These are phyloP conservation scores for Nansenia antarctica DNA, from an alignment of 2,113 vertebrate species.

Conservation along the genomic window DNA sequence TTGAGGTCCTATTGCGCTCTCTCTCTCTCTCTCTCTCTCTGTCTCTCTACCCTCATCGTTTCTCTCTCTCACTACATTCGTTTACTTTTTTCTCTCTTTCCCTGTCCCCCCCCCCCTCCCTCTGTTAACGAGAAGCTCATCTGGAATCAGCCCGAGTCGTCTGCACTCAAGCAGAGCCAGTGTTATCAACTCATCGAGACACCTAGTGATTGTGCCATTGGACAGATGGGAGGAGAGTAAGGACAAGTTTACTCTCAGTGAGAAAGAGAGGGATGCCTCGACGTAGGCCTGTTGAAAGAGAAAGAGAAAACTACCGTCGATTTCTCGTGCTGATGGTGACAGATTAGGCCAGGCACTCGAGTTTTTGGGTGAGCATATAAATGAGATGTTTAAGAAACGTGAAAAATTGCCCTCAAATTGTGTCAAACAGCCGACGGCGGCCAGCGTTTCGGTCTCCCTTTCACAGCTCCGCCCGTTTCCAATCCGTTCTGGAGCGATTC, in stretches of 20 bases:
- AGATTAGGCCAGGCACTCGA: slow-evolving; percentile 14
- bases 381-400: slow-evolving; percentile 51
- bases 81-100: background rate
- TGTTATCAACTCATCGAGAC: background rate
- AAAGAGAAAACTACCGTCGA: background rate
- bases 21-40: background rate
- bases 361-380: slow-evolving; percentile 29
- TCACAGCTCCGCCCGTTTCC: slow-evolving; percentile 12
- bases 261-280: background rate
- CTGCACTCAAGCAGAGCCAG: background rate
- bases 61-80: background rate
- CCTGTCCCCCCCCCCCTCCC: background rate
- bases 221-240: background rate
- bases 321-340: slow-evolving; percentile 27
- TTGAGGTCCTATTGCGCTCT: background rate
- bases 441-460: background rate
- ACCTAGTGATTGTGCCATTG: background rate
- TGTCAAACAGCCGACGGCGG: slow-evolving; percentile 27
- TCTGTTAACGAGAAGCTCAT: background rate
- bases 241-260: background rate
- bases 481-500: slow-evolving; percentile 21
- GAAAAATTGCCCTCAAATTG: slow-evolving; percentile 47
- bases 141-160: background rate
- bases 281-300: background rate
- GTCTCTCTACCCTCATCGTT: background rate